These are phyloP conservation scores for Sylvicapra grimmia DNA, from an alignment of 2,113 vertebrate species.

Conservation along the genomic window DNA sequence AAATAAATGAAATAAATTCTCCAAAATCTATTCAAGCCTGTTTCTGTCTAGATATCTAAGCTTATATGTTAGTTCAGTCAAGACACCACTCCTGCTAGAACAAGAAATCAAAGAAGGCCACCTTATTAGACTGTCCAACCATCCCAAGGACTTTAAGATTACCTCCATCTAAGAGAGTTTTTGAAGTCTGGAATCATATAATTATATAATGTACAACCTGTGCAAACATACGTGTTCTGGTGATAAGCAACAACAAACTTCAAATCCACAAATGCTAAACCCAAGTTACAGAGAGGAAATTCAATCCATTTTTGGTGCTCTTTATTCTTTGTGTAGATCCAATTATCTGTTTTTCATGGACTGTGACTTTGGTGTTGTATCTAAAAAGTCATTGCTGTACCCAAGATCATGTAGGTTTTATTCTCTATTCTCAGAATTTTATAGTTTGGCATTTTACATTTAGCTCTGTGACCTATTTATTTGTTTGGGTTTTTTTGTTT, in stretches of 20 bases:
- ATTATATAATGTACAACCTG: neutral
- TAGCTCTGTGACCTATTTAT: neutral
- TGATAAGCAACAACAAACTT: neutral
- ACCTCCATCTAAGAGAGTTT: neutral
- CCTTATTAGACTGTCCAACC: too few relatives aligned
- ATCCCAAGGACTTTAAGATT: neutral
- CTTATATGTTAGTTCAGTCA: too few relatives aligned
- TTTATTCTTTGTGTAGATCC: neutral
- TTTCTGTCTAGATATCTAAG: too few relatives aligned
- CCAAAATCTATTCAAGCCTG: too few relatives aligned
- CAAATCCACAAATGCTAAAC: neutral
- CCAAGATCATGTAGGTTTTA: neutral
- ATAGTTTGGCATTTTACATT: neutral
- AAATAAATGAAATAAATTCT: too few relatives aligned
- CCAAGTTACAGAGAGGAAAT: neutral
- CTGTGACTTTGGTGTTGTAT: neutral
- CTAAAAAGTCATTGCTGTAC: neutral
- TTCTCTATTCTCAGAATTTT: neutral
- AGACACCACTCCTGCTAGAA: too few relatives aligned
- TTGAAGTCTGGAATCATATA: neutral
- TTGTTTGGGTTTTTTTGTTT: neutral
- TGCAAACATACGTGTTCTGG: neutral
- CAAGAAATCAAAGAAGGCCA: too few relatives aligned
- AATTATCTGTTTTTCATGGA: neutral
- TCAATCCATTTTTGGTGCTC: neutral